Evolutionary conservation across 2,113 vertebrate genomes (phyloP).

Genomic region (Sterrhoptilus dennistouni): DNA sequence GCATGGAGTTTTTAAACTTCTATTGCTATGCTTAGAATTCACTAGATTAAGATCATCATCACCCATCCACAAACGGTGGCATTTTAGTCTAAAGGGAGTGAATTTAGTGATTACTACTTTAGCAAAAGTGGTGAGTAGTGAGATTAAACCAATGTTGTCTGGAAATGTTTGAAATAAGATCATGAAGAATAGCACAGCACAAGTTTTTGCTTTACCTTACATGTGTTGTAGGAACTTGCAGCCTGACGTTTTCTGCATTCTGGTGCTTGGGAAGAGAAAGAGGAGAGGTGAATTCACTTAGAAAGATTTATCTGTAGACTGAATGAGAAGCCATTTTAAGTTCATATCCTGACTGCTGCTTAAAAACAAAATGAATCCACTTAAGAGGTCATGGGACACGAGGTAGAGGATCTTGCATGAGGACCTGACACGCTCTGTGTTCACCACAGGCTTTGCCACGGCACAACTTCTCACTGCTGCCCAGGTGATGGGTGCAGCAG

Average conservation of each 20-base stretch:
- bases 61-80: neutral
- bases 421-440: neutral
- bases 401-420: neutral
- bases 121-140: neutral
- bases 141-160: neutral
- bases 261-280: constrained; percentile 64
- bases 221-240: constrained; percentile 75
- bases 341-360: neutral
- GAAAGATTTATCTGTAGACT: neutral
- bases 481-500: constrained; percentile 19
- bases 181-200: neutral
- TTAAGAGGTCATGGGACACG: neutral
- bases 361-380: neutral
- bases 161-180: neutral
- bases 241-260: constrained; percentile 69
- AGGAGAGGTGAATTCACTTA: neutral
- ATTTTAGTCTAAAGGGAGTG: neutral
- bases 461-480: neutral
- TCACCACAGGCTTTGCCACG: neutral
- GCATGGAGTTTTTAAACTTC: neutral
- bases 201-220: constrained; percentile 68
- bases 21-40: neutral
- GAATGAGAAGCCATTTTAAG: neutral
- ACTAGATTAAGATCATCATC: neutral
- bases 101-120: neutral